These are phyloP conservation scores for Rhombomys opimus DNA, from an alignment of 2,113 vertebrate genomes.

Conservation along the genomic window DNA sequence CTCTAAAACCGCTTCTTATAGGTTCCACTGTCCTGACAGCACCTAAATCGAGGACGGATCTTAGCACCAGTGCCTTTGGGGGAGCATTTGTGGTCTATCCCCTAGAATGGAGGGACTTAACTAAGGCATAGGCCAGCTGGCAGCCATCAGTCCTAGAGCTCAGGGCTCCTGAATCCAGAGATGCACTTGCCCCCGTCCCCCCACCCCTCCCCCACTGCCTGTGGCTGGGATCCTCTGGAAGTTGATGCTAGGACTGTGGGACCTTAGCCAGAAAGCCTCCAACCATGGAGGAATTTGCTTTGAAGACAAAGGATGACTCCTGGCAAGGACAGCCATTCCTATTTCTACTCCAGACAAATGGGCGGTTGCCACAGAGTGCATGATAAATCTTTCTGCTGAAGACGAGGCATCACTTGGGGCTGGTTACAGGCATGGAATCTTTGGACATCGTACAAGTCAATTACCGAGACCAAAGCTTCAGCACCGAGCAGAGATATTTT, in stretches of 20 bases:
- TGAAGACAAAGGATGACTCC: slow-evolving; percentile 75
- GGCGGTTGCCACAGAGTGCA: slow-evolving; percentile 62
- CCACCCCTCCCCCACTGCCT: background rate
- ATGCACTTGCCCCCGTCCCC: background rate
- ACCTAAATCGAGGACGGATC: background rate
- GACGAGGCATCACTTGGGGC: slow-evolving; percentile 69
- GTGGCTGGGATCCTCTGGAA: background rate
- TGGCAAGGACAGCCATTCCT: slow-evolving; percentile 68
- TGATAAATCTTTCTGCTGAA: slow-evolving; percentile 80
- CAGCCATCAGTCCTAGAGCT: background rate
- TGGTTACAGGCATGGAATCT: slow-evolving; percentile 56
- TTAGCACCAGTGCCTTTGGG: background rate
- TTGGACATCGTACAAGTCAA: slow-evolving; percentile 79
- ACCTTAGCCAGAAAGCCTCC: slow-evolving; percentile 65
- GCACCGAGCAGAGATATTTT: slow-evolving; percentile 68
- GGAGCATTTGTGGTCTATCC: background rate
- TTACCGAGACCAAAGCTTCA: slow-evolving; percentile 70
- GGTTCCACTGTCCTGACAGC: background rate
- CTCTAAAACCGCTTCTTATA: background rate
- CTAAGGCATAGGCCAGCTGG: background rate
- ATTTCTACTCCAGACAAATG: slow-evolving; percentile 74
- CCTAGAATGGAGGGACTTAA: background rate
- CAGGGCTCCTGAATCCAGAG: background rate
- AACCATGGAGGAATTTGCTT: slow-evolving; percentile 76
- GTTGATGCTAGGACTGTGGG: slow-evolving; percentile 16